Base-by-base conservation (phyloP, 2,113 vertebrate genomes). In the Grallaria varia region DNA sequence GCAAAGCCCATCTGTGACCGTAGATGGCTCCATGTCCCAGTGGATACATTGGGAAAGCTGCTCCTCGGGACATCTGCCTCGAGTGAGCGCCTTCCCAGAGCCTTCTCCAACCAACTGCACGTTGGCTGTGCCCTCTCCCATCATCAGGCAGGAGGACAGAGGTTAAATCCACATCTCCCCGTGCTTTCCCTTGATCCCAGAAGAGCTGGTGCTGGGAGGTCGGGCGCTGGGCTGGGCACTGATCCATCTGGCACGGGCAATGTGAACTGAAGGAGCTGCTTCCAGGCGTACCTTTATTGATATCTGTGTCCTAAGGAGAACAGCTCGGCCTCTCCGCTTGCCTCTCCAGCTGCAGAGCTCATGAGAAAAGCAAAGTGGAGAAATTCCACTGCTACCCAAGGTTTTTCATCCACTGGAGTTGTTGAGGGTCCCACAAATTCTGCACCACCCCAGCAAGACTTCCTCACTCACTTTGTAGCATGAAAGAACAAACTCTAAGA, bases 201-300 rank as follows among this genome's bases (percentile, higher is more conserved):
- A 82, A 58, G 72, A 90, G 88, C 76, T 85, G 93, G 84, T 89
- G 72, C 93, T 94, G 17, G 31, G 63, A 94, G 95, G 93, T 88
- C 39, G 25, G 69, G 59, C 0, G 3, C 67, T 74, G 89, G 88
- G 93, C 95, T 90, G 96, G 96, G 96, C 93, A 14, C 31, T 1
- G 12, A 30, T 96, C 96, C 93, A 96, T 93, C 93, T 96, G 96
- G 96, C 96, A 95, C 14, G 1, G 88, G 95, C 79, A 85, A 94
- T 78, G 90, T 91, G 90, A 96, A 90, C 82, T 20, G 59, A 81
- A 27, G 92, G 83, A 94, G 82, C 72, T 0, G 20, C 67, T 92
- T 90, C 87, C 92, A 71, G 68, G 45, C 6, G 1, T 95, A 93
- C 93, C 96, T 96, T 96, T 96, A 97, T 60, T 96, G 95, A 96